A percentile compares a stretch with the other conserved stretches of the same genome.
Conservation (phyloP, 1,140 invertebrate genomes). For the Drosophila asahinai region DNA sequence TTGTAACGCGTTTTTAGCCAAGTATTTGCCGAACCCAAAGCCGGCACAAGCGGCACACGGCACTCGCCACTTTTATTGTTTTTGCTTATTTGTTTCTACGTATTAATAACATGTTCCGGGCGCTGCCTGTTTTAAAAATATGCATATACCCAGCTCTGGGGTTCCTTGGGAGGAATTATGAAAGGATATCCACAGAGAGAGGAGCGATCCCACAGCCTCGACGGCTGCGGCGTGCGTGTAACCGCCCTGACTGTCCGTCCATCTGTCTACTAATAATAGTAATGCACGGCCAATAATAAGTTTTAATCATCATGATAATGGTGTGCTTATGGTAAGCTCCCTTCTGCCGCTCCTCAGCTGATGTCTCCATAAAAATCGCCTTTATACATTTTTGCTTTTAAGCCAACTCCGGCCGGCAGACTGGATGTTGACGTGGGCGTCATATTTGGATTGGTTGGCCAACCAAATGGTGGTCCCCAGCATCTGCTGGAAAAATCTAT, state of each 20-base stretch:
- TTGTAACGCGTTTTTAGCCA: conserved; percentile 72
- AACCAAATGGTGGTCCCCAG: conserved; percentile 6
- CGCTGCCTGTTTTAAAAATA: conserved; percentile 79
- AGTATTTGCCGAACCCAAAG: conserved; percentile 37
- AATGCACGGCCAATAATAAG: conserved; percentile 80
- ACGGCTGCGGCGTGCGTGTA: conserved; percentile 50
- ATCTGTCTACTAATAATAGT: conserved; percentile 72
- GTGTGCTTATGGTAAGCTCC: conserved; percentile 64
- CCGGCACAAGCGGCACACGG: conserved; percentile 17
- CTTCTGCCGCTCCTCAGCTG: conserved; percentile 43
- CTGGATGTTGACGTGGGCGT: conserved; percentile 43
- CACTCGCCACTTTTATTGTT: conserved; percentile 74
- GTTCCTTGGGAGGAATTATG: conserved; percentile 52
- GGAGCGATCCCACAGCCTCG: conserved; percentile 45
- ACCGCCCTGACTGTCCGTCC: conserved; percentile 20
- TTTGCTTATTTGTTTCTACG: conserved; percentile 83
- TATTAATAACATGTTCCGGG: conserved; percentile 80
- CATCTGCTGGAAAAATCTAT: conserved; percentile 53
- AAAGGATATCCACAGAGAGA: conserved; percentile 61
- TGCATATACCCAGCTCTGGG: conserved; percentile 52
- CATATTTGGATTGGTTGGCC: conserved; percentile 32
- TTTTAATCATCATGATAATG: conserved; percentile 83
- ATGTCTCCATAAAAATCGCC: conserved; percentile 76
- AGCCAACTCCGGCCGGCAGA: conserved; percentile 34
- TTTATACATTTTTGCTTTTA: conserved; percentile 69